A percentile compares a stretch with the other conserved stretches of the same genome.
phyloP scores from a whole-genome alignment of 2,888 invertebrate species.

The Eristalis arbustorum region DNA sequence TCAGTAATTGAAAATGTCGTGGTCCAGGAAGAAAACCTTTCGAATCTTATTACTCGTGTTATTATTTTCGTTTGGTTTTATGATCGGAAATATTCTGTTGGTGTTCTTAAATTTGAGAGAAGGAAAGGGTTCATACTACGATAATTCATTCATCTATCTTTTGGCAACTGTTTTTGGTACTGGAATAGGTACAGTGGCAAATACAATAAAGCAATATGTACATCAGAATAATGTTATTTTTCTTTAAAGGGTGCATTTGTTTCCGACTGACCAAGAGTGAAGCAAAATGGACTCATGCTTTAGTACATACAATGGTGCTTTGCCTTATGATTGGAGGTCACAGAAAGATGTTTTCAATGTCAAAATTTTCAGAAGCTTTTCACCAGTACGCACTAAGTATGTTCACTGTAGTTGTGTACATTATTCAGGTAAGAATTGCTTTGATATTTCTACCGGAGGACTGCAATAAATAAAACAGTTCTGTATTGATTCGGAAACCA shows the following conservation, averaged over 20 bases:
- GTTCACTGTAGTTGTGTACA: slow-evolving; percentile 10
- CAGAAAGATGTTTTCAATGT: slow-evolving; percentile 15
- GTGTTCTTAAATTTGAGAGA: neutral
- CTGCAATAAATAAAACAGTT: neutral
- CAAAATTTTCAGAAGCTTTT: slow-evolving; percentile 6
- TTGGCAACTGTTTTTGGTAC: slow-evolving; percentile 17
- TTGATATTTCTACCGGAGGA: neutral
- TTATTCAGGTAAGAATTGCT: slow-evolving; percentile 21
- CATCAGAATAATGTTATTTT: neutral
- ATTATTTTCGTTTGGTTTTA: neutral
- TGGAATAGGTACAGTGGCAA: slow-evolving; percentile 11
- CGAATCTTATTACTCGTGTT: neutral
- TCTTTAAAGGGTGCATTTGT: neutral
- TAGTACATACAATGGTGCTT: neutral
- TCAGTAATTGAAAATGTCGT: slow-evolving; percentile 4
- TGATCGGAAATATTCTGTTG: neutral
- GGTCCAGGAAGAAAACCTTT: slow-evolving; percentile 8
- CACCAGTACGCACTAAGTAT: slow-evolving; percentile 17
- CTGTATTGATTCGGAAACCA: no score
- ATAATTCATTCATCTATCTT: slow-evolving; percentile 3
- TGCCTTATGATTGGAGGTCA: neutral
- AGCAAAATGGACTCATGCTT: neutral
- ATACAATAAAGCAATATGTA: neutral
- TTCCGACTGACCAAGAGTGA: neutral
- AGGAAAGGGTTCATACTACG: neutral